A percentile compares a stretch with the other conserved stretches of the same genome.
Evolutionary conservation across 2,888 invertebrate genomes (phyloP).

Genomic region (Prosopocoilus inquinatus): DNA sequence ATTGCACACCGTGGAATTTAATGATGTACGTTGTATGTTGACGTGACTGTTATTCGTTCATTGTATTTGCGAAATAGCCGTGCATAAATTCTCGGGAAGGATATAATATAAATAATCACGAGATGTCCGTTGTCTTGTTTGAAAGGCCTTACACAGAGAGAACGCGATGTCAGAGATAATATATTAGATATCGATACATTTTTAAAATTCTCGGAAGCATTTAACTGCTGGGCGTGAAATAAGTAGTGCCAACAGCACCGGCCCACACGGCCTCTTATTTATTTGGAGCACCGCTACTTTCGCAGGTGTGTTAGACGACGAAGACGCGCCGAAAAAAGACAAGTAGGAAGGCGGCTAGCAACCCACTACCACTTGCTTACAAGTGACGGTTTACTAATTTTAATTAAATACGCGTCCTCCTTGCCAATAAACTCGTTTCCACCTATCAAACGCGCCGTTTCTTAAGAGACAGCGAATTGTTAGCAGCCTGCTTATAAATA

Average conservation of each 20-base stretch:
- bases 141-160: not conserved
- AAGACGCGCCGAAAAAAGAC: slow-evolving; percentile 22
- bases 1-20: too few relatives aligned
- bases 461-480: too few relatives aligned
- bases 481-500: too few relatives aligned
- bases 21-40: too few relatives aligned
- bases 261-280: slow-evolving; percentile 19
- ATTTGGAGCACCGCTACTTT: not conserved
- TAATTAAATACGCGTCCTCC: too few relatives aligned
- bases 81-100: not conserved
- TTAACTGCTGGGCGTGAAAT: slow-evolving; percentile 24
- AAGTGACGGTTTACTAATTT: too few relatives aligned
- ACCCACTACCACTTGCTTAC: too few relatives aligned
- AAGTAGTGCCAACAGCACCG: slow-evolving; percentile 22
- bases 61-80: not conserved
- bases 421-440: too few relatives aligned
- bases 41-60: too few relatives aligned
- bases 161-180: slow-evolving; percentile 1
- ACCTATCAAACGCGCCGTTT: too few relatives aligned
- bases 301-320: too few relatives aligned
- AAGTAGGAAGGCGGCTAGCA: slow-evolving; percentile 8
- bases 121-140: slow-evolving; percentile 1
- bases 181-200: slow-evolving; percentile 1
- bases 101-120: not conserved
- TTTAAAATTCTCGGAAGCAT: slow-evolving; percentile 1